Conservation (phyloP, 2,888 invertebrate genomes). For the Anaspis maculata region DNA sequence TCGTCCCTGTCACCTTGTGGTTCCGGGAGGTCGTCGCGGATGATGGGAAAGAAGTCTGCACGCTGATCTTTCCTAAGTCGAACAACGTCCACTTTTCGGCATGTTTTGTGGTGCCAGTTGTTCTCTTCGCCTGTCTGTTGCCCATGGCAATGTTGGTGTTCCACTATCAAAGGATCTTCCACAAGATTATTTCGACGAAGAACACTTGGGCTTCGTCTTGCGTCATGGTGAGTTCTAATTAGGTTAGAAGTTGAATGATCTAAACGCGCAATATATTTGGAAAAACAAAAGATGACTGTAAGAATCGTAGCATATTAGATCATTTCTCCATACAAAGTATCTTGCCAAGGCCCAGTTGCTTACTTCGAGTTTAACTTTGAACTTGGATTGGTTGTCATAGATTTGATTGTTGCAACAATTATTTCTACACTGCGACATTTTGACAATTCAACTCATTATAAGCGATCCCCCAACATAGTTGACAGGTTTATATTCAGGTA, state of each 20-base stretch:
- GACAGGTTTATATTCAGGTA: too few relatives aligned
- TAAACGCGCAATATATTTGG: too few relatives aligned
- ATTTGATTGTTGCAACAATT: too few relatives aligned
- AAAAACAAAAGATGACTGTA: too few relatives aligned
- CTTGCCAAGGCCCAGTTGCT: too few relatives aligned
- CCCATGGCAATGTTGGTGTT: conserved; percentile 48
- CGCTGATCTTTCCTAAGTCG: conserved; percentile 47
- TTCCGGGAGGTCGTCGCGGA: conserved; percentile 36
- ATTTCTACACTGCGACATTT: too few relatives aligned
- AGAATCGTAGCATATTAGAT: too few relatives aligned
- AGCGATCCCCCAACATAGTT: too few relatives aligned
- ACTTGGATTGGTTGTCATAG: too few relatives aligned
- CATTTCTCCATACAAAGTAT: too few relatives aligned
- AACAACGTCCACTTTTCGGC: conserved; percentile 43
- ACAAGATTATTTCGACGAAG: conserved; percentile 45
- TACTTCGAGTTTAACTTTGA: too few relatives aligned
- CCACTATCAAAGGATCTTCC: conserved; percentile 49
- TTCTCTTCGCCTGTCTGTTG: conserved; percentile 44
- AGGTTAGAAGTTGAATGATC: background rate
- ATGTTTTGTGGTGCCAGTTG: conserved; percentile 45
- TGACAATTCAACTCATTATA: too few relatives aligned
- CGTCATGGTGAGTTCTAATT: conserved; percentile 29
- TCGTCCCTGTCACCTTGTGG: conserved; percentile 48
- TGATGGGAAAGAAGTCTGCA: conserved; percentile 40
- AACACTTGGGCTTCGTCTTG: conserved; percentile 47